Base-by-base conservation (phyloP, 1,140 invertebrate genomes). In the Pseudomyrmex sp. region DNA sequence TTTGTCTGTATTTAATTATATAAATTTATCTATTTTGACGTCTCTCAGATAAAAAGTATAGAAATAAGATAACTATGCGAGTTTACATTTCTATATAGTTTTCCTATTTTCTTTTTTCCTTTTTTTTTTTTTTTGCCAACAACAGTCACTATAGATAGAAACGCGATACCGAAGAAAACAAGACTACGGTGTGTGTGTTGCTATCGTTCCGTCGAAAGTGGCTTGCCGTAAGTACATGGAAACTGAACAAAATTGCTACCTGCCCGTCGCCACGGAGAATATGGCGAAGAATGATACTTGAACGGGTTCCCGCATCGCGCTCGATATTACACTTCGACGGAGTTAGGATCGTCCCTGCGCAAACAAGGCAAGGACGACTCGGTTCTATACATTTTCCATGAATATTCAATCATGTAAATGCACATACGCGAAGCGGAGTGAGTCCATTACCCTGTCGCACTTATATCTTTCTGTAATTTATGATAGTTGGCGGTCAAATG, bases 351-450 rank as follows among this genome's bases (percentile, higher is more conserved):
- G 76, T n/a, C 20, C 72, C 66, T 35, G 23, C 65, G 23, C 66
- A 70, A 80, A 80, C 76, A 52, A 79, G 44, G 54, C 54, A 80
- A 80, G 66, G 76, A 80, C 66, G 66, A 80, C 66, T 50, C 54
- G 52, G 20, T 68, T 72, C 76, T 50, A 50, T 70, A 56, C 66
- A 70, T 72, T 72, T 80, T 72, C 76, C 76, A 80, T 80, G 76
- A 80, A 80, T 80, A 80, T 80, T 80, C 76, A 80, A 72, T 80
- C 76, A 80, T 80, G 76, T 70, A 80, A 80, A 80, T 80, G 66
- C 74, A 35, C 35, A 65, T 65, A 76, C 61, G 74, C 54, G 66
- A 52, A 23, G 62, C 48, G 44, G 44, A 80, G 56, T 69, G 50
- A 52, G 65, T 72, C 54, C 66, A 80, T 76, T 76, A 76, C n/a